Conservation (phyloP, 2,888 invertebrate species). For the Pseudoips prasinana region DNA sequence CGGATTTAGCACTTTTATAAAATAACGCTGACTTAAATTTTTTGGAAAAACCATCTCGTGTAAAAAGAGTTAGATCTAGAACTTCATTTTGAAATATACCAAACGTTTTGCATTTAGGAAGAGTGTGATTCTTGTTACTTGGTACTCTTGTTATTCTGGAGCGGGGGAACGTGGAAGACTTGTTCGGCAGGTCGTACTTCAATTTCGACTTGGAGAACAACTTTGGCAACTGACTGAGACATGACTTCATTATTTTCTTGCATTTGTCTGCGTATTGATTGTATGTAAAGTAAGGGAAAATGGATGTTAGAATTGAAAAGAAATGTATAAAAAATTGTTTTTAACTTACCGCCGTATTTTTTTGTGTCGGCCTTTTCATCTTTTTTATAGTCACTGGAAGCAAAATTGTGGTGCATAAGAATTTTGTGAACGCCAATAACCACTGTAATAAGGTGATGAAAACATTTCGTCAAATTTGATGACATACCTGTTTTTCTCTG, state of each 20-base stretch:
- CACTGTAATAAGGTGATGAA: no score
- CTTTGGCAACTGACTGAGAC: conserved; percentile 68
- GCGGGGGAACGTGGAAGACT: conserved; percentile 70
- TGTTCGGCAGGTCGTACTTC: conserved; percentile 58
- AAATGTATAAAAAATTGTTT: background rate
- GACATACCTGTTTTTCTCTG: conserved; percentile 54
- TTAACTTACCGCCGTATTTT: conserved; percentile 64
- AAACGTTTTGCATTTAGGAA: conserved; percentile 69
- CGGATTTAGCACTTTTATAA: no score
- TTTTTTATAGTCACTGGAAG: conserved; percentile 60
- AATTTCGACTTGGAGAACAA: conserved; percentile 66
- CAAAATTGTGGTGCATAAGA: conserved; percentile 4
- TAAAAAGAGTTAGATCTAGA: conserved; percentile 12
- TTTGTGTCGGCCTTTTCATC: conserved; percentile 60
- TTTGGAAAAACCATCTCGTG: no score
- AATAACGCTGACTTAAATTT: no score
- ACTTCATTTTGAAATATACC: conserved; percentile 44
- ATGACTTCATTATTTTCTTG: conserved; percentile 71
- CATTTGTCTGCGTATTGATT: conserved; percentile 60
- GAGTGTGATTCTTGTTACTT: conserved; percentile 70
- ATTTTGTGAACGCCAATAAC: no score
- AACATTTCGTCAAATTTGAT: no score
- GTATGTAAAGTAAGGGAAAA: conserved; percentile 17
- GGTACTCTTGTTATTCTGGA: conserved; percentile 52
- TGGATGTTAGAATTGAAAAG: conserved; percentile 12